Evolutionary conservation across 37 sponge, comb jelly and placozoan species (phyloP).

Genomic region (Axinella damicornis): DNA sequence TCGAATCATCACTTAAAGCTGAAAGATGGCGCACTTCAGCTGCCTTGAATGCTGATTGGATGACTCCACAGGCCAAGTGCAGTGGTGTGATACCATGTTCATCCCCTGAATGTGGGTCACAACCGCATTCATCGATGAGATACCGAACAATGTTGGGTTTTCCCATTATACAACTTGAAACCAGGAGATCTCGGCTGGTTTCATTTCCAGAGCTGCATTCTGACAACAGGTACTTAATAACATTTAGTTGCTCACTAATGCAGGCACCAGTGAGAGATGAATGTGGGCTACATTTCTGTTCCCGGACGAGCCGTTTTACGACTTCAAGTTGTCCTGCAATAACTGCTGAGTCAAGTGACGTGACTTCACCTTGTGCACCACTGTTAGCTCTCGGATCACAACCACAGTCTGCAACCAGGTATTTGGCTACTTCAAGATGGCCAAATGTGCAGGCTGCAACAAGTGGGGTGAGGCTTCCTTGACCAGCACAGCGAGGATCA

Average conservation of each 20-base stretch:
- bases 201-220: too few species aligned
- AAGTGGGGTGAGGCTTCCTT: too few species aligned
- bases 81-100: constrained; percentile 39
- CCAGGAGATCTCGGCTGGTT: too few species aligned
- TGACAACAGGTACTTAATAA: too few species aligned
- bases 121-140: constrained; percentile 14
- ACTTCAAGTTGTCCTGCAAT: not conserved
- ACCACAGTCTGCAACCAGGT: not conserved
- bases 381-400: not conserved
- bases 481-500: not conserved
- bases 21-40: too few species aligned
- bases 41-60: not conserved
- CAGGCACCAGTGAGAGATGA: too few species aligned
- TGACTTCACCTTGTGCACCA: constrained; percentile 17
- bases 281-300: too few species aligned
- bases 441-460: too few species aligned
- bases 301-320: not conserved
- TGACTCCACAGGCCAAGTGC: constrained; percentile 38
- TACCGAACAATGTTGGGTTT: constrained; percentile 10
- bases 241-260: too few species aligned
- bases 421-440: too few species aligned
- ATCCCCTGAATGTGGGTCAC: not conserved
- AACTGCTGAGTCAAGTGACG: constrained; percentile 26
- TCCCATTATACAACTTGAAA: constrained; percentile 15
- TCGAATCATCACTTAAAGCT: too few species aligned